A percentile compares a stretch with the other conserved stretches of the same genome.
Evolutionary conservation across 2,888 invertebrate species (phyloP).

Genomic region (Tenthredo notha): DNA sequence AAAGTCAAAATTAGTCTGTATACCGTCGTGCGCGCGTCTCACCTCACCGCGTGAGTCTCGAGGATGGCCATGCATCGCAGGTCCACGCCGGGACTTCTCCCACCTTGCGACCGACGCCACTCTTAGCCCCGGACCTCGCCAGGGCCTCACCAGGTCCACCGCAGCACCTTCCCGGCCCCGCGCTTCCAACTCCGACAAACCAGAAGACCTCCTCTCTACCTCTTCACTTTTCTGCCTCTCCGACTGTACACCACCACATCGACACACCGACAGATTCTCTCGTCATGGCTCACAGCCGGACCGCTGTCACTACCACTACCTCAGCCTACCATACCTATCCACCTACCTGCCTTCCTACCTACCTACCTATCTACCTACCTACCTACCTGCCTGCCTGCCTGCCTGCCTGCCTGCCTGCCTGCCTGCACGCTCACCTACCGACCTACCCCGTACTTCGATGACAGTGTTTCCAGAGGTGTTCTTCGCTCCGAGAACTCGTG

Average conservation of each 20-base stretch:
- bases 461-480: background rate
- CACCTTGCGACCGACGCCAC: constrained; percentile 61
- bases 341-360: constrained; percentile 24
- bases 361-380: background rate
- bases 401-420: background rate
- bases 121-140: constrained; percentile 55
- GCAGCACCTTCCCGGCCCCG: constrained; percentile 52
- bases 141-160: constrained; percentile 49
- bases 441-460: constrained; percentile 32
- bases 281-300: background rate
- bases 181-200: constrained; percentile 44
- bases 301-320: constrained; percentile 17
- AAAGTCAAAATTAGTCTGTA: constrained; percentile 42
- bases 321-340: constrained; percentile 21
- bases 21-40: constrained; percentile 74
- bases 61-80: constrained; percentile 75
- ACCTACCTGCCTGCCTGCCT: background rate
- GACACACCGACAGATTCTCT: background rate
- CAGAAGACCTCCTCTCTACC: constrained; percentile 47
- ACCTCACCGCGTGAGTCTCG: constrained; percentile 78
- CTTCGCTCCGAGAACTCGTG: background rate
- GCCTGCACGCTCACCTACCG: constrained; percentile 1
- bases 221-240: constrained; percentile 48
- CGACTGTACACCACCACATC: background rate
- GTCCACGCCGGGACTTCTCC: constrained; percentile 73